Evolutionary conservation across 2,888 invertebrate genomes (phyloP).

Genomic region (Heteropelma amictum): DNA sequence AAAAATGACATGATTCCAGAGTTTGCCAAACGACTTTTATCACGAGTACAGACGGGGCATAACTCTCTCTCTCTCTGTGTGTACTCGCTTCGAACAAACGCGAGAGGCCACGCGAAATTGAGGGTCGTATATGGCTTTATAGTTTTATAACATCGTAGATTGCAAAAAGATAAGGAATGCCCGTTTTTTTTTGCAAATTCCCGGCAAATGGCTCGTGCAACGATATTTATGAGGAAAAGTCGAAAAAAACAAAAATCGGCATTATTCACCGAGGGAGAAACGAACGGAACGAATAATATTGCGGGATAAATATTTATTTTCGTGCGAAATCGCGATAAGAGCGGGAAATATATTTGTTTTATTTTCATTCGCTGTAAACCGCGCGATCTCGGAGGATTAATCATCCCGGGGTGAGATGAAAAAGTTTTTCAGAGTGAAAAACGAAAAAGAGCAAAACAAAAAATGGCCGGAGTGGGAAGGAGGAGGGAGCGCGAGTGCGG

Average conservation of each 20-base stretch:
- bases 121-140: constrained; percentile 43
- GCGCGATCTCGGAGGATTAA: constrained; percentile 54
- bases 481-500: constrained; percentile 33
- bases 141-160: constrained; percentile 45
- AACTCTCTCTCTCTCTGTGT: neutral
- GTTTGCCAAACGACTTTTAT: constrained; percentile 31
- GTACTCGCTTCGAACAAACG: neutral
- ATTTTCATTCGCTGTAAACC: constrained; percentile 36
- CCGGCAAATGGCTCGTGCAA: too few species aligned
- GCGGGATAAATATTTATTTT: too few species aligned
- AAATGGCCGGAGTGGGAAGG: constrained; percentile 33
- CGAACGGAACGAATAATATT: too few species aligned
- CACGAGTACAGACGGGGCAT: neutral
- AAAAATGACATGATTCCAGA: too few species aligned
- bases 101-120: neutral
- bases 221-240: neutral
- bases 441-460: neutral
- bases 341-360: constrained; percentile 46
- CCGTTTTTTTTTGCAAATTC: too few species aligned
- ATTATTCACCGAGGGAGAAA: constrained; percentile 25
- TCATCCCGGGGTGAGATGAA: constrained; percentile 42
- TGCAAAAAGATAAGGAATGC: constrained; percentile 16
- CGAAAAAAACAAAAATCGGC: constrained; percentile 28
- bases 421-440: constrained; percentile 49
- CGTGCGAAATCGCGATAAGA: too few species aligned